Evolutionary conservation across 2,797 vertebrate genomes (phyloP).

Genomic region (Cyprinodon diabolis): DNA sequence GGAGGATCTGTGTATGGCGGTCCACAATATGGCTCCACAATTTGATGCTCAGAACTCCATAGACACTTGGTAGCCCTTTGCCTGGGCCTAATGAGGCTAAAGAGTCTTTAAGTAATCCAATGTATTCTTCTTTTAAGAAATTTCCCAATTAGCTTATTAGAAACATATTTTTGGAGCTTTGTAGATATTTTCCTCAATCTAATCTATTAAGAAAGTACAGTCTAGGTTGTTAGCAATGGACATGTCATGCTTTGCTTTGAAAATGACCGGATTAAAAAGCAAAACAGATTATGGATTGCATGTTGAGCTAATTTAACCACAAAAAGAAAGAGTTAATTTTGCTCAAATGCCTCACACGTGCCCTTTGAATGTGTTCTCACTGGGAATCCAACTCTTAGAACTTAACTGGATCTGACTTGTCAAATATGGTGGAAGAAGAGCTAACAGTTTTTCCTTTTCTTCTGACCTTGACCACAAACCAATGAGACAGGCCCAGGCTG

Average conservation of each 20-base stretch:
- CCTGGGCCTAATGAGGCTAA: slow-evolving; percentile 25
- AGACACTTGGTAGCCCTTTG: slow-evolving; percentile 11
- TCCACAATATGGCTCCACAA: slow-evolving; percentile 58
- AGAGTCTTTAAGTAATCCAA: slow-evolving; percentile 27
- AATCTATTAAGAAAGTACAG: slow-evolving; percentile 24
- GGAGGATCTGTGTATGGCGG: slow-evolving; percentile 59
- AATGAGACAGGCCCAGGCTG: slow-evolving; percentile 48
- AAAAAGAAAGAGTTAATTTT: not conserved
- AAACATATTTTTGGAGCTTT: not conserved
- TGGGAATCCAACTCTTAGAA: slow-evolving; percentile 22
- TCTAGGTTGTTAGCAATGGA: slow-evolving; percentile 14
- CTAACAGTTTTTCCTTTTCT: slow-evolving; percentile 55
- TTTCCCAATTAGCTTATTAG: not conserved
- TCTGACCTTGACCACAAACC: slow-evolving; percentile 60
- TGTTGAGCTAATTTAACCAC: not conserved
- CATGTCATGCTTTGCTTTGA: slow-evolving; percentile 4
- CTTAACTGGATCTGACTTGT: slow-evolving; percentile 26
- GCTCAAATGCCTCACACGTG: not conserved
- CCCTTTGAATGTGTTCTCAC: not conserved
- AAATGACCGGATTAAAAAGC: slow-evolving; percentile 5
- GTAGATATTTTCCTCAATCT: not conserved
- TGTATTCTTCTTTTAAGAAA: slow-evolving; percentile 17
- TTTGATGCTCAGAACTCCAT: slow-evolving; percentile 35
- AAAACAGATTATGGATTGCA: slow-evolving; percentile 5
- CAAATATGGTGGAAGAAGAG: slow-evolving; percentile 26